Evolutionary conservation across 2,113 vertebrate species (phyloP).

Genomic region (Periophthalmus modestus): DNA sequence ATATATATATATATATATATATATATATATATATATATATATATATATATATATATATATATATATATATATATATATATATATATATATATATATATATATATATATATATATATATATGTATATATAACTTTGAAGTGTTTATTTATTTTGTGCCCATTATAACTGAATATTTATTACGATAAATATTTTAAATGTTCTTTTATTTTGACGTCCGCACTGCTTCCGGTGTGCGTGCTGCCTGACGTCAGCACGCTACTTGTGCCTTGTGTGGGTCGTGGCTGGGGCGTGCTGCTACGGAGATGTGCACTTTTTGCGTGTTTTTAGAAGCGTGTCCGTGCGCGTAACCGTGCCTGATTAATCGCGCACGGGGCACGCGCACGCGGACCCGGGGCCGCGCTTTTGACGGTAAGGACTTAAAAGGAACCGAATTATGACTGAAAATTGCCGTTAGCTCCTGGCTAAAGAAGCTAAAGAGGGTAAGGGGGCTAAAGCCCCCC

Average conservation of each 20-base stretch:
- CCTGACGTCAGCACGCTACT: not conserved
- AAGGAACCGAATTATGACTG: not conserved
- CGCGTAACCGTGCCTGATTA: not conserved
- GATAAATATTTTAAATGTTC: not conserved
- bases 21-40: too few relatives aligned
- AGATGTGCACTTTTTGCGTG: not conserved
- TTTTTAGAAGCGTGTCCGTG: not conserved
- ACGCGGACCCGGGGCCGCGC: not conserved
- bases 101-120: too few relatives aligned
- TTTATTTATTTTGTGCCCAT: too few relatives aligned
- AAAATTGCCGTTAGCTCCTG: not conserved
- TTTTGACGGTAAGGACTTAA: conserved; percentile 1
- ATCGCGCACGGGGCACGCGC: not conserved
- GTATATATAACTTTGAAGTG: too few relatives aligned
- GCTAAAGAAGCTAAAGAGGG: not conserved
- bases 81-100: too few relatives aligned
- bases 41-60: too few relatives aligned
- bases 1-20: too few relatives aligned
- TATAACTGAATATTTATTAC: too few relatives aligned
- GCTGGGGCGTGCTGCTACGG: not conserved
- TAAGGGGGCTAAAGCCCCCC: not conserved
- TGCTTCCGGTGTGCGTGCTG: not conserved
- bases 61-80: too few relatives aligned
- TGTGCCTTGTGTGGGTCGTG: not conserved
- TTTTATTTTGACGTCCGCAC: not conserved